These are phyloP conservation scores for Catostylus mosaicus DNA, from an alignment of 30 jellyfish, hydroid and myxozoan species.

Conservation along the genomic window DNA sequence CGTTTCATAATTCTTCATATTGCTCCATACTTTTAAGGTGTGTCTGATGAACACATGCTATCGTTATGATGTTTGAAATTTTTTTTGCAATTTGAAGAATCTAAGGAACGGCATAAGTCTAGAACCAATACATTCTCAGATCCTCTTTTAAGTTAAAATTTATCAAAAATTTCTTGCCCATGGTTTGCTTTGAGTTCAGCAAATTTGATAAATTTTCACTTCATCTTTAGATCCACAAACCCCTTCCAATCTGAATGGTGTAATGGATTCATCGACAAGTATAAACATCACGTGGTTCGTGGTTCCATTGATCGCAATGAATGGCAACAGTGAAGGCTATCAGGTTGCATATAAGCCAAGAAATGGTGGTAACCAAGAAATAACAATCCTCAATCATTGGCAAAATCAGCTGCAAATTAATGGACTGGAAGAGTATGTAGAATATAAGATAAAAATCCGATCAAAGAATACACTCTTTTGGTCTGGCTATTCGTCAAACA, in stretches of 20 bases:
- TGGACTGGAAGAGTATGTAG: slow-evolving; percentile 60
- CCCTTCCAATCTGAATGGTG: slow-evolving; percentile 28
- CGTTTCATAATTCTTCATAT: too few relatives aligned
- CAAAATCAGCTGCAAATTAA: not conserved
- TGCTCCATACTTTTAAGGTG: too few relatives aligned
- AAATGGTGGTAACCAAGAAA: not conserved
- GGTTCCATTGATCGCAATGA: slow-evolving; percentile 25
- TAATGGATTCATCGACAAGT: slow-evolving; percentile 49
- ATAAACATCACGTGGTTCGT: slow-evolving; percentile 42
- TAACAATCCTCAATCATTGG: slow-evolving; percentile 51
- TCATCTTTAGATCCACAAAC: slow-evolving; percentile 44
- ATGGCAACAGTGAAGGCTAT: slow-evolving; percentile 64
- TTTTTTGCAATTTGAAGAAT: too few relatives aligned
- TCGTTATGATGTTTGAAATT: too few relatives aligned
- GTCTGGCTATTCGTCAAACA: not conserved
- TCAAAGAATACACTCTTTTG: slow-evolving; percentile 11
- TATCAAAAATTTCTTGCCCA: too few relatives aligned
- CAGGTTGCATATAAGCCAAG: slow-evolving; percentile 4
- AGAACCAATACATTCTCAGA: too few relatives aligned
- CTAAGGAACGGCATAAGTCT: too few relatives aligned
- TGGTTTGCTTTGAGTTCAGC: too few relatives aligned
- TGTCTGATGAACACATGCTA: too few relatives aligned
- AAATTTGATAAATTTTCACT: too few relatives aligned
- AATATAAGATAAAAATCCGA: not conserved
- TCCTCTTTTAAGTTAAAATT: too few relatives aligned